Conservation (phyloP, 2,888 invertebrate species). For the Coelogynopora nodosa region DNA sequence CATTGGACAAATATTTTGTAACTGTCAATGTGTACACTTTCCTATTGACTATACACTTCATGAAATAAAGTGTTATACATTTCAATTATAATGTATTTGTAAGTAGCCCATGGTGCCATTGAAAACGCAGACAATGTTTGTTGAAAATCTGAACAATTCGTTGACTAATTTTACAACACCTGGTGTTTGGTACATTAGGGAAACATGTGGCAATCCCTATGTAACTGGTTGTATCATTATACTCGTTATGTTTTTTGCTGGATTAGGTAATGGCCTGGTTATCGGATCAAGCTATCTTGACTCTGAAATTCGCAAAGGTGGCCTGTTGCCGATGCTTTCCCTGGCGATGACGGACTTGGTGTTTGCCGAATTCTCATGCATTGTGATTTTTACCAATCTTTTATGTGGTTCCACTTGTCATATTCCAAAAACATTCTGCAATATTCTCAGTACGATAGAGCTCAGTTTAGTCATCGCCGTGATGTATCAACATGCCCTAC, state of each 20-base stretch:
- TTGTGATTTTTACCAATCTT: background rate
- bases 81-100: too few species aligned
- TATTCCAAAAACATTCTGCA: background rate
- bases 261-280: background rate
- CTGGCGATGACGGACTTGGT: constrained; percentile 13
- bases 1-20: too few species aligned
- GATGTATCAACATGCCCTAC: constrained; percentile 36
- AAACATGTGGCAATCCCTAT: background rate
- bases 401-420: background rate
- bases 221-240: background rate
- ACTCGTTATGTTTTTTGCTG: background rate
- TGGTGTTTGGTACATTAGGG: too few species aligned
- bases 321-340: constrained; percentile 37
- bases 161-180: too few species aligned
- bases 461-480: background rate
- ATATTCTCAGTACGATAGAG: background rate
- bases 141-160: too few species aligned
- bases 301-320: constrained; percentile 37
- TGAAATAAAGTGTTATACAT: too few species aligned
- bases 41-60: too few species aligned
- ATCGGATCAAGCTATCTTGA: background rate
- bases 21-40: too few species aligned
- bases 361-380: constrained; percentile 29
- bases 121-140: too few species aligned
- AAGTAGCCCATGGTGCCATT: too few species aligned